Conservation (phyloP, 2,888 invertebrate species). For the Drosophila aldrichi region DNA sequence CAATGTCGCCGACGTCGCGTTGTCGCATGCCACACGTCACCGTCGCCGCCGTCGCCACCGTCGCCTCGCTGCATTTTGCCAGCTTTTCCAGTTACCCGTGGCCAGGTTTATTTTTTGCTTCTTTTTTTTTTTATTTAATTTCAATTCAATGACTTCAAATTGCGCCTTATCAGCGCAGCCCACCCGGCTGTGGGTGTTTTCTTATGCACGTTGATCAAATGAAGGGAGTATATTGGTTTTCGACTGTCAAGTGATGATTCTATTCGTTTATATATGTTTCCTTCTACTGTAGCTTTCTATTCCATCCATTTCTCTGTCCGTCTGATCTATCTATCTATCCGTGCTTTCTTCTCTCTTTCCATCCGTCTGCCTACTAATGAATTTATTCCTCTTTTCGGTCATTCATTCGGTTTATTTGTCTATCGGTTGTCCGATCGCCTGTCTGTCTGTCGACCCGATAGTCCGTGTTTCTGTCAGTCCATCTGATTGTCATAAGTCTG, state of each 20-base stretch:
- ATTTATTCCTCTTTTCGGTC: too few species aligned
- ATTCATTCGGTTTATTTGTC: too few species aligned
- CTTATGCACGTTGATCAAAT: background rate
- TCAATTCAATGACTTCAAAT: constrained; percentile 12
- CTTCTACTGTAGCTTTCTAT: too few species aligned
- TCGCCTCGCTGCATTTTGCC: constrained; percentile 9
- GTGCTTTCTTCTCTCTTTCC: background rate
- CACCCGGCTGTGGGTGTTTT: constrained; percentile 28
- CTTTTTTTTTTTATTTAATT: background rate
- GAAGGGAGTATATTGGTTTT: background rate
- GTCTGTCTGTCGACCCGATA: too few species aligned
- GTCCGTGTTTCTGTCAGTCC: too few species aligned
- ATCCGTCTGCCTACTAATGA: background rate
- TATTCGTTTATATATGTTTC: background rate
- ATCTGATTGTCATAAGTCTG: too few species aligned
- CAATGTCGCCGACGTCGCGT: constrained; percentile 45
- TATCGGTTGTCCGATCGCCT: too few species aligned
- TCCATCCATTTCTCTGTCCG: too few species aligned
- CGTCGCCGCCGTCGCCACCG: constrained; percentile 33
- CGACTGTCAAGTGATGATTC: background rate
- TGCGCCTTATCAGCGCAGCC: constrained; percentile 37
- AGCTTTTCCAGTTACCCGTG: constrained; percentile 10
- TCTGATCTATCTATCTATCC: too few species aligned
- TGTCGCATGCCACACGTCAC: constrained; percentile 22
- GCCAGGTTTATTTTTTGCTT: constrained; percentile 4